Percentiles rank a stretch among this genome's conserved stretches.
Evolutionary conservation across 2,888 invertebrate genomes (phyloP).

Genomic region (Vannuccia rotundouncinata): DNA sequence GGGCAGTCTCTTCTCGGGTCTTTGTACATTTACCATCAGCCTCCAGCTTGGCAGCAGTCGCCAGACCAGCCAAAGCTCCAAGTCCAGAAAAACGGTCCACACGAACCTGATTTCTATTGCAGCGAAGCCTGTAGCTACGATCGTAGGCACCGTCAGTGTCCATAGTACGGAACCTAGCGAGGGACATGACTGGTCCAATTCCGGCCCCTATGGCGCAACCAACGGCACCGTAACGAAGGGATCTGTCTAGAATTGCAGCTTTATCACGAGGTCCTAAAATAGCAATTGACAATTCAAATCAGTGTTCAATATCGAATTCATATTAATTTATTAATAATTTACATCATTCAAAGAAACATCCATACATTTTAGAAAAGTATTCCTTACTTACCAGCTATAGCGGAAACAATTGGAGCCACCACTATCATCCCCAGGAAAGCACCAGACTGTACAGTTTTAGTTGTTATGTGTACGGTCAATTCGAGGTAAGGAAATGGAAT

Average conservation of each 20-base stretch:
- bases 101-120: constrained; percentile 29
- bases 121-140: constrained; percentile 28
- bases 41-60: not conserved
- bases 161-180: not conserved
- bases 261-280: constrained; percentile 8
- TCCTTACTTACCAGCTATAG: not conserved
- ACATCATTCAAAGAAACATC: too few species aligned
- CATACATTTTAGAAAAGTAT: too few species aligned
- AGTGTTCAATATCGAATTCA: too few species aligned
- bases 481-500: not conserved
- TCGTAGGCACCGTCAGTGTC: not conserved
- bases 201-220: not conserved
- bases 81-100: not conserved
- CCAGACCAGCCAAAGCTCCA: not conserved
- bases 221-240: not conserved
- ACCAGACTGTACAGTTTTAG: not conserved
- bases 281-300: too few species aligned
- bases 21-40: not conserved
- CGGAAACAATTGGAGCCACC: constrained; percentile 16
- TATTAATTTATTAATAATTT: too few species aligned
- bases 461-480: not conserved
- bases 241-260: not conserved
- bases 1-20: not conserved
- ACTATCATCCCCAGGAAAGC: not conserved
- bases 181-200: constrained; percentile 12